A percentile compares a stretch with the other conserved stretches of the same genome.
Conservation (phyloP, 2,113 vertebrate genomes). For the Lontra canadensis region DNA sequence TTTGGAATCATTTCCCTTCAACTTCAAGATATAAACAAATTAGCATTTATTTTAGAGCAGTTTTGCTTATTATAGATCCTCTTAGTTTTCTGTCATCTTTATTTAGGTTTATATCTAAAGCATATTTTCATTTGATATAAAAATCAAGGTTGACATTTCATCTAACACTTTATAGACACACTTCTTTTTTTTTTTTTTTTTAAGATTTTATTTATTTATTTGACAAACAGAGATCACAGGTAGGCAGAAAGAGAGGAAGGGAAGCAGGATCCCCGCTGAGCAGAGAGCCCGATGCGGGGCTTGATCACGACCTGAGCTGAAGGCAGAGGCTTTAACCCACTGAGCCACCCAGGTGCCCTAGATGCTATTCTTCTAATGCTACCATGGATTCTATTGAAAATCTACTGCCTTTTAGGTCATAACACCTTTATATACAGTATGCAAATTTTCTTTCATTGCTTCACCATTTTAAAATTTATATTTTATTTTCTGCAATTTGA, state of each 20-base stretch:
- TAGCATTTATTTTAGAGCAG: background rate
- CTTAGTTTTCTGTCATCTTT: background rate
- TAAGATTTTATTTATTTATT: too few species aligned
- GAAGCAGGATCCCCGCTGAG: too few species aligned
- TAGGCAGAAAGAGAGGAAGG: too few species aligned
- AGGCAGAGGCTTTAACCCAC: too few species aligned
- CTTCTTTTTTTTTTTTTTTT: too few species aligned
- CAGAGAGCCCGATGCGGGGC: too few species aligned
- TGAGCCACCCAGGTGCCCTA: too few species aligned
- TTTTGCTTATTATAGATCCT: background rate
- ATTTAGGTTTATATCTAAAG: background rate
- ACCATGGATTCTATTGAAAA: background rate
- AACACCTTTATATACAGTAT: background rate
- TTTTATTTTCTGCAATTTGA: background rate
- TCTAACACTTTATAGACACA: background rate
- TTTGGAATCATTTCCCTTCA: background rate
- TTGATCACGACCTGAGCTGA: too few species aligned
- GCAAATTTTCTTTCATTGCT: background rate
- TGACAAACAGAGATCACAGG: too few species aligned
- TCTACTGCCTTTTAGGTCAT: background rate
- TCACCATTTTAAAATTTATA: background rate
- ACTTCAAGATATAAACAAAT: background rate
- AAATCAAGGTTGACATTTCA: background rate
- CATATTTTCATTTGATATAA: background rate
- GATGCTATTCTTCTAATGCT: background rate